These are phyloP conservation scores for Parnassius apollo DNA, from an alignment of 2,888 invertebrate genomes.

Conservation along the genomic window DNA sequence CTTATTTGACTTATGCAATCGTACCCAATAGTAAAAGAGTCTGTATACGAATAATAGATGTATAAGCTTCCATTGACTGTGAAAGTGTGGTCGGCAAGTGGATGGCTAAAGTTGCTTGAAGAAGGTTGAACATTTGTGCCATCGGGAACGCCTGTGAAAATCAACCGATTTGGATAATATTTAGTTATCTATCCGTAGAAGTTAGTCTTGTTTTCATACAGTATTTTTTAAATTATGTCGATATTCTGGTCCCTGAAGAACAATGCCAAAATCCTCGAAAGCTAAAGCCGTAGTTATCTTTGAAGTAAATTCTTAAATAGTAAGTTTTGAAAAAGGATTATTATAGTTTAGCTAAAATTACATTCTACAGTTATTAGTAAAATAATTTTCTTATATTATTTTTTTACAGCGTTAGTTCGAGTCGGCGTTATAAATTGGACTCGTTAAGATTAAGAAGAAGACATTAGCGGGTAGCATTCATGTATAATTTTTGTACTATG, in stretches of 20 bases:
- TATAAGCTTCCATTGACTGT: slow-evolving; percentile 78
- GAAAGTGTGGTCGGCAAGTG: slow-evolving; percentile 78
- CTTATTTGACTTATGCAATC: slow-evolving; percentile 47
- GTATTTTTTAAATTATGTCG: too few species aligned
- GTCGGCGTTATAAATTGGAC: slow-evolving; percentile 48
- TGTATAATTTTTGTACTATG: slow-evolving; percentile 32
- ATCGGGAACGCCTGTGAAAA: slow-evolving; percentile 84
- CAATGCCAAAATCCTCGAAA: too few species aligned
- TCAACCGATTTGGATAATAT: slow-evolving; percentile 30
- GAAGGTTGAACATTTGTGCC: slow-evolving; percentile 88
- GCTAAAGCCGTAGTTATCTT: too few species aligned
- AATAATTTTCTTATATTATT: slow-evolving; percentile 26
- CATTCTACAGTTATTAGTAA: slow-evolving; percentile 6
- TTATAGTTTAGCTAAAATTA: slow-evolving; percentile 4
- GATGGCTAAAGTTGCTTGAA: slow-evolving; percentile 82
- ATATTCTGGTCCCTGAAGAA: too few species aligned
- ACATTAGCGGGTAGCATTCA: slow-evolving; percentile 31
- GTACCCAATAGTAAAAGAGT: slow-evolving; percentile 80
- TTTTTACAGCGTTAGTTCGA: slow-evolving; percentile 35
- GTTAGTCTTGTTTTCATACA: too few species aligned
- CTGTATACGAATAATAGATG: slow-evolving; percentile 81
- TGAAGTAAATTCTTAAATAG: too few species aligned
- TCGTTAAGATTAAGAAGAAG: slow-evolving; percentile 37
- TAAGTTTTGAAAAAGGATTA: not conserved
- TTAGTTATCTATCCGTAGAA: too few species aligned